These are phyloP conservation scores for Alaudala cheleensis DNA, from an alignment of 2,113 vertebrate genomes.

Conservation along the genomic window DNA sequence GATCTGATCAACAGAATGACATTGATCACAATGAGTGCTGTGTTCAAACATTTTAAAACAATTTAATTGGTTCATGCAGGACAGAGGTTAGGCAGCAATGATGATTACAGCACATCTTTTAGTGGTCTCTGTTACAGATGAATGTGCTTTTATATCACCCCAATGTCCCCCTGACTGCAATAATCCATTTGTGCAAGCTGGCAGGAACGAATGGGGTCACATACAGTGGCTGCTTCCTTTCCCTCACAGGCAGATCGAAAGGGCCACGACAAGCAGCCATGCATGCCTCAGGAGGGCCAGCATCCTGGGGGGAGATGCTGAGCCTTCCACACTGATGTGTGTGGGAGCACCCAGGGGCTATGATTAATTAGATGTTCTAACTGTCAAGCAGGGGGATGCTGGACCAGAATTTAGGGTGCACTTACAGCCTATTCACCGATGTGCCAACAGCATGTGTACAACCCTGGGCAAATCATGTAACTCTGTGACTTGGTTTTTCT, in stretches of 20 bases:
- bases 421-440: background rate
- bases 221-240: background rate
- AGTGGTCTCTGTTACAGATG: background rate
- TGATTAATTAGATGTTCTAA: background rate
- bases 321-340: background rate
- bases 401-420: background rate
- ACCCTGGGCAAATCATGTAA: background rate
- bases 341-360: background rate
- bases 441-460: background rate
- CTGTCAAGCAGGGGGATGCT: background rate
- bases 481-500: background rate
- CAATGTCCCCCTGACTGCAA: fast-evolving
- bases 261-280: fast-evolving
- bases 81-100: background rate
- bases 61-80: slow-evolving; percentile 8
- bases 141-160: background rate
- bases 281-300: background rate
- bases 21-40: background rate
- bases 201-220: background rate
- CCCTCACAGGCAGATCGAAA: background rate
- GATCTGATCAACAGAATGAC: slow-evolving; percentile 20
- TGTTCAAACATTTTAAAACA: slow-evolving; percentile 41
- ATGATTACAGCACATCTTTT: background rate
- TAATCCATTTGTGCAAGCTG: background rate
- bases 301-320: background rate